Evolutionary conservation across 2,888 invertebrate species (phyloP).

Genomic region (Sarcophaga rosellei): DNA sequence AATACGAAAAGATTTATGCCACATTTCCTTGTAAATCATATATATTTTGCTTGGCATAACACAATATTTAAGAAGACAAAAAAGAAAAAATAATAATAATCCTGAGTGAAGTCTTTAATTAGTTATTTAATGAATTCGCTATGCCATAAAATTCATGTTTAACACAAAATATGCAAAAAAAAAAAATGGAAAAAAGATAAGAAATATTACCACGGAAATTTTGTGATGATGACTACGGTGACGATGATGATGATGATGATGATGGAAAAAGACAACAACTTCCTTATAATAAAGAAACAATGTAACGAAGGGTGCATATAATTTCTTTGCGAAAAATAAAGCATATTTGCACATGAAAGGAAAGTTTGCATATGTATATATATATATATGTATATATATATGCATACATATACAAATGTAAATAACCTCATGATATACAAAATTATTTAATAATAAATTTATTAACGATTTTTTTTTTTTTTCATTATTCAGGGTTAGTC

Average conservation of each 20-base stretch:
- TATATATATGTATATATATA: background rate
- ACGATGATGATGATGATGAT: background rate
- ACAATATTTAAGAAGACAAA: too few relatives aligned
- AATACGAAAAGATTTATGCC: conserved; percentile 59
- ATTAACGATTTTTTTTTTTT: background rate
- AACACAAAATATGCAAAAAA: background rate
- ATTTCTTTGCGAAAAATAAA: background rate
- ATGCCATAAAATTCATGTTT: conserved; percentile 1
- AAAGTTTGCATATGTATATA: background rate
- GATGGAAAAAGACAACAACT: background rate
- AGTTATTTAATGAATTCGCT: conserved; percentile 39
- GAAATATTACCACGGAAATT: background rate
- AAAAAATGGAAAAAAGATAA: background rate
- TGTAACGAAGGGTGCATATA: background rate
- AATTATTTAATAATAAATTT: background rate
- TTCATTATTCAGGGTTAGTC: background rate
- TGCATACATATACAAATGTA: too few relatives aligned
- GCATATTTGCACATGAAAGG: background rate
- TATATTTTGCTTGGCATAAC: conserved; percentile 48
- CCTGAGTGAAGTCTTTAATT: conserved; percentile 53
- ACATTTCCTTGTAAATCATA: conserved; percentile 45
- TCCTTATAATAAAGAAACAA: background rate
- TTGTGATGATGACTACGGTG: background rate
- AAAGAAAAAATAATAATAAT: conserved; percentile 24
- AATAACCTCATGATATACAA: too few relatives aligned